These are phyloP conservation scores for Hapalemur alaotrensis DNA, from an alignment of 2,797 vertebrate genomes.

Conservation along the genomic window DNA sequence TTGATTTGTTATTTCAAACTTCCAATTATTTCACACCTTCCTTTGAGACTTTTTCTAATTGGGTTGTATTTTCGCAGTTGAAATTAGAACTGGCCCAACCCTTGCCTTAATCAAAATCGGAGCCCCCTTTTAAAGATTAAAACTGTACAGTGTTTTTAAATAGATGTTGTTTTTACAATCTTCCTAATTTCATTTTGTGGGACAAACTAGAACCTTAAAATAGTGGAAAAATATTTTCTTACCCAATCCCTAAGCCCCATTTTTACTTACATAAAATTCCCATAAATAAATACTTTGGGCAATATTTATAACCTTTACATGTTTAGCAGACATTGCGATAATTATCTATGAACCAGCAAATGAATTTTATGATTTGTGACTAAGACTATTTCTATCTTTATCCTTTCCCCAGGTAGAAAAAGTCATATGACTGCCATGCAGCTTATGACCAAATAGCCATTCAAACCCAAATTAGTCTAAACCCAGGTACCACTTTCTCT, in stretches of 20 bases:
- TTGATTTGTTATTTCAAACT: slow-evolving; percentile 73
- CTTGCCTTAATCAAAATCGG: slow-evolving; percentile 50
- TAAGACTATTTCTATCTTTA: slow-evolving; percentile 29
- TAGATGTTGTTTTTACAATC: slow-evolving; percentile 37
- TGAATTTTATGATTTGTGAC: slow-evolving; percentile 52
- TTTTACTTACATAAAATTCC: slow-evolving; percentile 29
- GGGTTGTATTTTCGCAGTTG: slow-evolving; percentile 64
- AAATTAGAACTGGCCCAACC: slow-evolving; percentile 50
- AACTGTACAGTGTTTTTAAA: slow-evolving; percentile 36
- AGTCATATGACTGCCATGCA: not conserved
- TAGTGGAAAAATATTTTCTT: slow-evolving; percentile 58
- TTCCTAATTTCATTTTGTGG: slow-evolving; percentile 49
- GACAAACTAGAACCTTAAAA: slow-evolving; percentile 33
- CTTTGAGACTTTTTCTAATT: slow-evolving; percentile 61
- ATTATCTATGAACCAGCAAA: slow-evolving; percentile 57
- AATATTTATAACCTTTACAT: slow-evolving; percentile 44
- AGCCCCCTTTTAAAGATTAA: slow-evolving; percentile 22
- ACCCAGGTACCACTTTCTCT: slow-evolving; percentile 25
- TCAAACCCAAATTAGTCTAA: slow-evolving; percentile 46
- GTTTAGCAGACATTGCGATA: slow-evolving; percentile 19
- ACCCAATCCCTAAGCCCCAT: not conserved
- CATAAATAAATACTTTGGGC: slow-evolving; percentile 44
- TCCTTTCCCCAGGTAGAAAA: slow-evolving; percentile 28
- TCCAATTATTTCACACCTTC: slow-evolving; percentile 74
- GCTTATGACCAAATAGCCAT: not conserved